These are phyloP conservation scores for Bufotes viridis DNA, from an alignment of 2,797 vertebrate genomes.

Conservation along the genomic window DNA sequence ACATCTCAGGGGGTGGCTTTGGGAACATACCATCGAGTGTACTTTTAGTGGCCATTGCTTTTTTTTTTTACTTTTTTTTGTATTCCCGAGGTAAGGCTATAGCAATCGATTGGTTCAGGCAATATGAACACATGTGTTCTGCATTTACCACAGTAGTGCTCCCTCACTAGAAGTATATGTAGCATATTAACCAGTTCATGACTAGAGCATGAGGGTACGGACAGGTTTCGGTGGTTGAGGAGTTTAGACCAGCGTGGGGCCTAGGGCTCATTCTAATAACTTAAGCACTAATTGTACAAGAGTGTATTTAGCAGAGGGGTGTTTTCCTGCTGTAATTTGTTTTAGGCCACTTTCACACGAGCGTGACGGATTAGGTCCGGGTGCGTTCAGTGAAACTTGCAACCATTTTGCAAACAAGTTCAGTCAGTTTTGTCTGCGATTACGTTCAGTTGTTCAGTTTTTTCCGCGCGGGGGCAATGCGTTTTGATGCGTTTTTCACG, in stretches of 20 bases:
- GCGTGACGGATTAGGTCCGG: too few species aligned
- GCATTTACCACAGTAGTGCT: constrained; percentile 9
- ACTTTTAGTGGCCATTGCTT: background rate
- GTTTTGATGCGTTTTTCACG: too few species aligned
- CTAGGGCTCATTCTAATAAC: background rate
- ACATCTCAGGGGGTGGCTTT: constrained; percentile 14
- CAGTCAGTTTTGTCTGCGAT: too few species aligned
- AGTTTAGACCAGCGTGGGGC: background rate
- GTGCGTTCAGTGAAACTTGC: too few species aligned
- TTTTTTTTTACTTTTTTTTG: background rate
- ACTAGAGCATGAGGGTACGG: background rate
- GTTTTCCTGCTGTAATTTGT: constrained; percentile 56
- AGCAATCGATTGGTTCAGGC: constrained; percentile 22
- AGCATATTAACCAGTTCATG: background rate
- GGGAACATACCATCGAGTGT: constrained; percentile 9
- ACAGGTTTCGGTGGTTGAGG: background rate
- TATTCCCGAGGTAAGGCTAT: constrained; percentile 23
- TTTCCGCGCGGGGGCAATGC: too few species aligned
- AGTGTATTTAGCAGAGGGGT: constrained; percentile 21
- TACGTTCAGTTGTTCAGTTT: too few species aligned
- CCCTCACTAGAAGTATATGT: constrained; percentile 15
- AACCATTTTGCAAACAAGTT: too few species aligned
- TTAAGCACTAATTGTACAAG: constrained; percentile 5
- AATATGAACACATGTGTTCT: constrained; percentile 43
- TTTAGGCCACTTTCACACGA: background rate